Conservation (phyloP, 2,888 invertebrate species). For the Chydorus sphaericus region DNA sequence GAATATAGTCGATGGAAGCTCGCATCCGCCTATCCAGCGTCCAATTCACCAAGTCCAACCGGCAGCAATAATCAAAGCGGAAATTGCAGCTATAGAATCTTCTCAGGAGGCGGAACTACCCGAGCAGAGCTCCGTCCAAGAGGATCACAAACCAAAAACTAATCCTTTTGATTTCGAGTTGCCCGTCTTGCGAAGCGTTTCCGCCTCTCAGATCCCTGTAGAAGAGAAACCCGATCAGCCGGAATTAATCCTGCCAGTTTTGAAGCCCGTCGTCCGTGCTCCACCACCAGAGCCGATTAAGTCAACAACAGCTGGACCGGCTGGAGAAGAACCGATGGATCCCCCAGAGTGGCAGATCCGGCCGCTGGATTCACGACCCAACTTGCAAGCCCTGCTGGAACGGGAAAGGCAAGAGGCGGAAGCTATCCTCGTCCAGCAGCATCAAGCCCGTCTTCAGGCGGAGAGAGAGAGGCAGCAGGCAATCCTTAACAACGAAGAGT, state of each 20-base stretch:
- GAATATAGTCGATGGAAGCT: too few species aligned
- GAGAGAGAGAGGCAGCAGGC: neutral
- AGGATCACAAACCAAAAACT: neutral
- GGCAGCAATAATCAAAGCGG: too few species aligned
- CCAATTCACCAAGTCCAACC: too few species aligned
- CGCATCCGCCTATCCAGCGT: too few species aligned
- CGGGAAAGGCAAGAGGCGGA: neutral
- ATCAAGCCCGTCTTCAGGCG: neutral
- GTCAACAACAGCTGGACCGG: neutral
- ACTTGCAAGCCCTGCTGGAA: slow-evolving; percentile 12
- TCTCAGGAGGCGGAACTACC: too few species aligned
- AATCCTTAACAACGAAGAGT: neutral
- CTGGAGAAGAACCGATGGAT: neutral
- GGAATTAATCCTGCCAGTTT: neutral
- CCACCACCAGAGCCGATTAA: neutral
- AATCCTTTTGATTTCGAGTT: slow-evolving; percentile 1
- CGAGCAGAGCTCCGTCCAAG: too few species aligned
- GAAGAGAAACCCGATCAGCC: neutral
- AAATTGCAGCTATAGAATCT: too few species aligned
- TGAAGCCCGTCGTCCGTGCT: neutral
- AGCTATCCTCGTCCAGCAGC: neutral
- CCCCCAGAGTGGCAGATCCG: neutral
- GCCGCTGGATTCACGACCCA: slow-evolving; percentile 10
- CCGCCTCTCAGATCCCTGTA: neutral
- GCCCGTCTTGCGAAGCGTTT: slow-evolving; percentile 1